These are phyloP conservation scores for Apis laboriosa DNA, from an alignment of 1,140 invertebrate genomes.

Conservation along the genomic window DNA sequence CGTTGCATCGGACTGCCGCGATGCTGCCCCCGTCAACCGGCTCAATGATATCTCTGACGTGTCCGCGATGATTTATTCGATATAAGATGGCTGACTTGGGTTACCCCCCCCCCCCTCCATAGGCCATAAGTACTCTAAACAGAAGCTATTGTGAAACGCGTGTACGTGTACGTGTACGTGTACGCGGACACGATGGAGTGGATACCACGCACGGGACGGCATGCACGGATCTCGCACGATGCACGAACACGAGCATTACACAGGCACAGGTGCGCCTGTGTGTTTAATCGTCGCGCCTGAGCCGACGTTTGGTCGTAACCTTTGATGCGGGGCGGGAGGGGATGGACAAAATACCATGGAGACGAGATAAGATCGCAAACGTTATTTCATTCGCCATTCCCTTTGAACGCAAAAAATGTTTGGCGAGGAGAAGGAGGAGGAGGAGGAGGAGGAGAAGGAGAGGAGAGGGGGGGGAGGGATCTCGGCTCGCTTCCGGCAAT, in stretches of 20 bases:
- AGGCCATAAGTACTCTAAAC: slow-evolving; percentile 78
- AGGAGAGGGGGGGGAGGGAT: too few species aligned
- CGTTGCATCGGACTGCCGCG: slow-evolving; percentile 59
- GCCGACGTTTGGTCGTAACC: slow-evolving; percentile 65
- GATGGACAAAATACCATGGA: slow-evolving; percentile 67
- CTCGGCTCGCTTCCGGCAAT: slow-evolving; percentile 55
- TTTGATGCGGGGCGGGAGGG: slow-evolving; percentile 59
- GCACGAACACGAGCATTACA: slow-evolving; percentile 20
- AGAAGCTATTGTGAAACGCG: slow-evolving; percentile 77
- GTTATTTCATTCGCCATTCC: slow-evolving; percentile 68
- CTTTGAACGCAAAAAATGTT: slow-evolving; percentile 65
- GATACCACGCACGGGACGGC: slow-evolving; percentile 65
- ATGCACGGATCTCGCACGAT: slow-evolving; percentile 50
- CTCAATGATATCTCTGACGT: slow-evolving; percentile 80
- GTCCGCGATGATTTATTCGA: slow-evolving; percentile 80
- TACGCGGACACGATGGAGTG: too few species aligned
- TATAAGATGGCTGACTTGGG: slow-evolving; percentile 79
- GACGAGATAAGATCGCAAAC: slow-evolving; percentile 67
- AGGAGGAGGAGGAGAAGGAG: too few species aligned
- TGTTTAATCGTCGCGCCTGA: slow-evolving; percentile 58
- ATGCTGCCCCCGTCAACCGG: slow-evolving; percentile 73
- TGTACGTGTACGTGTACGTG: too few species aligned
- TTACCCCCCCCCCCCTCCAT: slow-evolving; percentile 68
- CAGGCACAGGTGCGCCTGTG: slow-evolving; percentile 32
- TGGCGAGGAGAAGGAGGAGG: neutral